Evolutionary conservation across 1,140 invertebrate species (phyloP).

Genomic region (Bombus haemorrhoidalis): DNA sequence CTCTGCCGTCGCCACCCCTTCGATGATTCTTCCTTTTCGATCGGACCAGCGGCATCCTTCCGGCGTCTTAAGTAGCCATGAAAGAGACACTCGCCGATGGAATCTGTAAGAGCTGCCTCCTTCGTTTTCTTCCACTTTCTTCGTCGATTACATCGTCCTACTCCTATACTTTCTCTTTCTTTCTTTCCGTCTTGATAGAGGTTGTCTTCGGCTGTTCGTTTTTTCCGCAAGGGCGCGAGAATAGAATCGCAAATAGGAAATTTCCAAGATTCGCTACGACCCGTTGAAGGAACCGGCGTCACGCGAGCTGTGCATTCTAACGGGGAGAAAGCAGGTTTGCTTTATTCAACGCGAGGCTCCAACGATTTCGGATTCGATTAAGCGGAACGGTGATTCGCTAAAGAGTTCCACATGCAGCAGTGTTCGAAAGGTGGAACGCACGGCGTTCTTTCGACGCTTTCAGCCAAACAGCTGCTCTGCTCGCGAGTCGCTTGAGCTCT

Average conservation of each 20-base stretch:
- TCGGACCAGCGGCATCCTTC: slow-evolving; percentile 45
- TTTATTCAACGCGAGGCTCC: slow-evolving; percentile 35
- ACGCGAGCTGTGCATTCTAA: slow-evolving; percentile 43
- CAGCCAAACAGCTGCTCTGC: not conserved
- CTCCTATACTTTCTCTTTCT: not conserved
- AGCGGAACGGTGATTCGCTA: slow-evolving; percentile 12
- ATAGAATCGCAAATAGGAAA: slow-evolving; percentile 56
- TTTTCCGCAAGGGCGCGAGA: slow-evolving; percentile 10
- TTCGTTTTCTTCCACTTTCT: slow-evolving; percentile 40
- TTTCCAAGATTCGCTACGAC: slow-evolving; percentile 26
- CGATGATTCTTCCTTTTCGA: slow-evolving; percentile 39
- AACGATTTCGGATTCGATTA: slow-evolving; percentile 37
- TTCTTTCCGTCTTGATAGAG: not conserved
- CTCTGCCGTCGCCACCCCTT: not conserved
- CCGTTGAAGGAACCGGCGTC: slow-evolving; percentile 33
- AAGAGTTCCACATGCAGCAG: not conserved
- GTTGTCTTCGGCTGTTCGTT: slow-evolving; percentile 11
- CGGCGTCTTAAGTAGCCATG: slow-evolving; percentile 71
- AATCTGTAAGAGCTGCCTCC: slow-evolving; percentile 68
- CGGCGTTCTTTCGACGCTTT: not conserved
- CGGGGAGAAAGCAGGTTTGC: slow-evolving; percentile 25
- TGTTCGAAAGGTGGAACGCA: no score
- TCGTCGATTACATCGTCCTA: slow-evolving; percentile 37
- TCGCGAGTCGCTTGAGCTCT: no score
- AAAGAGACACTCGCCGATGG: slow-evolving; percentile 69